Evolutionary conservation across 2,888 invertebrate species (phyloP).

Genomic region (Meloe dianella): DNA sequence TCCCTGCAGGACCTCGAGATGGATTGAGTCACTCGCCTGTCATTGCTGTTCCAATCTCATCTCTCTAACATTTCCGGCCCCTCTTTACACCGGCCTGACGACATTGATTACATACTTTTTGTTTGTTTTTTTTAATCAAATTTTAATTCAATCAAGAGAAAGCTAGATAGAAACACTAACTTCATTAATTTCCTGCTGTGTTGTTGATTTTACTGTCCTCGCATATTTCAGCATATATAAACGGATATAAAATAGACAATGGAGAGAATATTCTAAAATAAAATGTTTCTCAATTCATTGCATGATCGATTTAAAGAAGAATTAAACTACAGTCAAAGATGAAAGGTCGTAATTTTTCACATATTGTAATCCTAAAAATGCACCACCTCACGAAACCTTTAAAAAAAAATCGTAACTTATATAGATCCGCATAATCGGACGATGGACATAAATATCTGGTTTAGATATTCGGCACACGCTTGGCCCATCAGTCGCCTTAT

Average conservation of each 20-base stretch:
- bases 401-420: slow-evolving; percentile 30
- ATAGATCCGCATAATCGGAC: slow-evolving; percentile 34
- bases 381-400: slow-evolving; percentile 17
- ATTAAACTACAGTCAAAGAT: neutral
- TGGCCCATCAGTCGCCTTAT: slow-evolving; percentile 44
- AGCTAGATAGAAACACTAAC: slow-evolving; percentile 21
- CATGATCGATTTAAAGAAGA: slow-evolving; percentile 2
- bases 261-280: neutral
- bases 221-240: slow-evolving; percentile 7
- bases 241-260: neutral
- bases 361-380: slow-evolving; percentile 25
- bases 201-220: slow-evolving; percentile 14
- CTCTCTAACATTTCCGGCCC: slow-evolving; percentile 36
- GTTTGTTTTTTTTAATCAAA: slow-evolving; percentile 43
- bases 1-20: slow-evolving; percentile 54
- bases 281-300: neutral
- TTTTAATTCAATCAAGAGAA: slow-evolving; percentile 42
- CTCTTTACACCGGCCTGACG: slow-evolving; percentile 28
- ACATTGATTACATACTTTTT: slow-evolving; percentile 31
- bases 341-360: slow-evolving; percentile 17
- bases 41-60: slow-evolving; percentile 51
- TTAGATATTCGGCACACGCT: slow-evolving; percentile 47
- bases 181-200: slow-evolving; percentile 24
- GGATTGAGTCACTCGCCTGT: slow-evolving; percentile 54
- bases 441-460: slow-evolving; percentile 43